phyloP scores from a whole-genome alignment of 2,797 vertebrate species.

The Sphenodon punctatus region DNA sequence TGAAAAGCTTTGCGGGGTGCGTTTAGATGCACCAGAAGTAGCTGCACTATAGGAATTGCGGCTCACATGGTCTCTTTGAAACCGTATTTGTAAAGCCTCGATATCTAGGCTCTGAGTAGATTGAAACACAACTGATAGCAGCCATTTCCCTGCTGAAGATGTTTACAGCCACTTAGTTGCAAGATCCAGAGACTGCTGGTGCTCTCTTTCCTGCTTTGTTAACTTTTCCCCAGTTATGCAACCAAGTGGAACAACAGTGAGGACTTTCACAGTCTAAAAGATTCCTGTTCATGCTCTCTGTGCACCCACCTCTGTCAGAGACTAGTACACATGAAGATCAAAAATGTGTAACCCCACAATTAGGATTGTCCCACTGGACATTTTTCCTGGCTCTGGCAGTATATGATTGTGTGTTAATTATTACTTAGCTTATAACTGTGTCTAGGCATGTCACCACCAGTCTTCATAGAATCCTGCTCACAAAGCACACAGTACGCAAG shows the following conservation, averaged over 20 bases:
- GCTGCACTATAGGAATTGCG: too few species aligned
- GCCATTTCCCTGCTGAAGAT: neutral
- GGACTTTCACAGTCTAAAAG: neutral
- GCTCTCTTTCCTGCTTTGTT: slow-evolving; percentile 10
- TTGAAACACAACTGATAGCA: neutral
- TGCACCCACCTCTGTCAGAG: neutral
- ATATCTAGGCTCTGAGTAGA: too few species aligned
- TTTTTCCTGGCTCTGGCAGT: neutral
- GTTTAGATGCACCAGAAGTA: too few species aligned
- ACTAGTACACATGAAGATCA: neutral
- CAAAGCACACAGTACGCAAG: too few species aligned
- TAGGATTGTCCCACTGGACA: neutral
- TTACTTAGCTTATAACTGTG: neutral
- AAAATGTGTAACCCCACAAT: too few species aligned
- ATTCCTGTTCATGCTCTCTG: neutral
- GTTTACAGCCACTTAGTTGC: neutral
- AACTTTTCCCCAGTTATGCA: neutral
- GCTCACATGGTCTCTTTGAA: too few species aligned
- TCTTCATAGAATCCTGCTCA: too few species aligned
- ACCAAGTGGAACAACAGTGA: neutral
- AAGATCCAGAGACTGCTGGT: slow-evolving; percentile 13
- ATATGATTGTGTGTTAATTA: neutral
- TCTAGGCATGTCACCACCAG: too few species aligned
- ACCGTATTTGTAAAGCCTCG: too few species aligned
- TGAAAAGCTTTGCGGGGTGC: too few species aligned